Evolutionary conservation across 1,140 invertebrate species (phyloP), one percentile per base, ranked within the genome.

Genomic region (Gyrodactylus salaris): DNA sequence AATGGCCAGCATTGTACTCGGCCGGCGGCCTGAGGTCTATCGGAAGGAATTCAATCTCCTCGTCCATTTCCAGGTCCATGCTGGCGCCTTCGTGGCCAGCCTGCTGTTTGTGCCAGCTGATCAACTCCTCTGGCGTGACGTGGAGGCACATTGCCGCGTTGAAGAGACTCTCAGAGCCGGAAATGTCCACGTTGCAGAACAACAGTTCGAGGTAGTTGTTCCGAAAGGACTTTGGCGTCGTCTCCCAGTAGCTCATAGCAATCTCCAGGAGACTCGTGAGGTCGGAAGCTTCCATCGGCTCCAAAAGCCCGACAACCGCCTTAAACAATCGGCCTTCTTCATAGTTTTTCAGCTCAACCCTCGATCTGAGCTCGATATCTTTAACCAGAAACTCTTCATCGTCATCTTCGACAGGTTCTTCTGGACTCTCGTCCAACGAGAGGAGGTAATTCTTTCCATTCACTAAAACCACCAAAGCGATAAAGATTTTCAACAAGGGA

Each of bases 21-120:
- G 95, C 90, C 0, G 90, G 87, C 20, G 92, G 89, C 77, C 93
- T 84, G 81, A 91, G 96, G 80, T 98, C 94, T 1, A 98, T 91
- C 24, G 97, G 84, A 82, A 98, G 97, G 81, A 95, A 98, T 22
- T 71, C 25, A 25, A 71, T 71, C n/a, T 54, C 34, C 7, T n/a
- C 7, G 7, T 54, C 34, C 34, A 16, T n/a, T n/a, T 54, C 34
- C 7, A 7, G 7, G n/a, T n/a, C n/a, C 7, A 7, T n/a, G 7
- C 7, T 16, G n/a, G 7, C 34, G n/a, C n/a, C 34, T 7, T 54
- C n/a, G n/a, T 54, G 7, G 7, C 7, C 7, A 16, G 34, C n/a
- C n/a, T 54, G 34, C n/a, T 7, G 7, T 54, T 54, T 54, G 34
- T 54, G 34, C 34, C 34, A 77, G 25, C 76, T 74, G 22, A 90